phyloP scores from a whole-genome alignment of 2,113 vertebrate species.

The Atractosteus spatula region DNA sequence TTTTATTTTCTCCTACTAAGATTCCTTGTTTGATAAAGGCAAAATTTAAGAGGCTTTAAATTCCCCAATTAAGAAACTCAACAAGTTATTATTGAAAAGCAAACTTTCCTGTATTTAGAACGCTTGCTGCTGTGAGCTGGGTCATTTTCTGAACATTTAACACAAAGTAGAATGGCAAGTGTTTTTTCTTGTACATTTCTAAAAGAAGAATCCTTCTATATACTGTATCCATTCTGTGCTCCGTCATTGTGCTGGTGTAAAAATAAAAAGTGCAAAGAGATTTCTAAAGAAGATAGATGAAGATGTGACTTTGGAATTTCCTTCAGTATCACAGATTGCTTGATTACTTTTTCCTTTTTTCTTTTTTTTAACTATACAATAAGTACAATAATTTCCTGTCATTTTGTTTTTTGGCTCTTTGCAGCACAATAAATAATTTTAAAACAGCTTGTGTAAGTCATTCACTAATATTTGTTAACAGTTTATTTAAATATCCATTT shows the following conservation, averaged over 20 bases:
- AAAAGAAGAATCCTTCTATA: slow-evolving; percentile 29
- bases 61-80: slow-evolving; percentile 6
- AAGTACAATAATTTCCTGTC: slow-evolving; percentile 62
- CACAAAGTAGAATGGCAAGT: slow-evolving; percentile 2
- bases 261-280: slow-evolving; percentile 31
- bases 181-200: slow-evolving; percentile 18
- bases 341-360: slow-evolving; percentile 64
- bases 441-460: slow-evolving; percentile 32
- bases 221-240: slow-evolving; percentile 49
- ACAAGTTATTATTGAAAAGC: slow-evolving; percentile 1
- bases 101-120: slow-evolving; percentile 7
- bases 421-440: slow-evolving; percentile 76
- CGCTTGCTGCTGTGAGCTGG: slow-evolving; percentile 8
- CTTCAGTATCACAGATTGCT: slow-evolving; percentile 71
- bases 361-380: slow-evolving; percentile 32
- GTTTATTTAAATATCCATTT: neutral
- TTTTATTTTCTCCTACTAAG: slow-evolving; percentile 8
- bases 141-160: slow-evolving; percentile 1
- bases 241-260: slow-evolving; percentile 36
- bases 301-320: slow-evolving; percentile 79
- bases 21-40: neutral
- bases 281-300: slow-evolving; percentile 69
- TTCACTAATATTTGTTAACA: neutral
- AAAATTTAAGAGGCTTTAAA: neutral
- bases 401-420: slow-evolving; percentile 65